Conservation (phyloP, 2,888 invertebrate genomes). For the Amphipoea oculea region DNA sequence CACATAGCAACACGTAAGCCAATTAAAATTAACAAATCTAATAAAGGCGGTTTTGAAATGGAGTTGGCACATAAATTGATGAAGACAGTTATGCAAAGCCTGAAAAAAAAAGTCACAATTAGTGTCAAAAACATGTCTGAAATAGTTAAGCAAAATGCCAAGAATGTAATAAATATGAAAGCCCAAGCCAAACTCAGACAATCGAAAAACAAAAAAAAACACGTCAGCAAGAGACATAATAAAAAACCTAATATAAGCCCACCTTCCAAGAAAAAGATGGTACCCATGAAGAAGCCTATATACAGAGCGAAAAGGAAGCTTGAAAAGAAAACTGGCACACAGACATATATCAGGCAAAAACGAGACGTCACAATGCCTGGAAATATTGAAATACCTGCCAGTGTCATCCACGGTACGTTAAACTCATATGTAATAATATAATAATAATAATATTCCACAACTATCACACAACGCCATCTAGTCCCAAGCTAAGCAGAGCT, state of each 20-base stretch:
- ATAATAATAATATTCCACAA: no score
- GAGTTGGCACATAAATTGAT: conserved; percentile 70
- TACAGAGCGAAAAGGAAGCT: conserved; percentile 14
- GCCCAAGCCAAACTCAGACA: conserved; percentile 10
- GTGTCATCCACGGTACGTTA: conserved; percentile 25
- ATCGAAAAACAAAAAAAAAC: conserved; percentile 28
- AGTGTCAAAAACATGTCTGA: conserved; percentile 58
- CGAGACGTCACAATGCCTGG: conserved; percentile 10
- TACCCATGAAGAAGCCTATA: conserved; percentile 24
- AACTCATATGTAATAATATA: not conserved
- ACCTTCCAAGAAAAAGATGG: not conserved
- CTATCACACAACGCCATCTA: no score
- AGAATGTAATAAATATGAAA: conserved; percentile 7
- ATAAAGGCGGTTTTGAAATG: conserved; percentile 34
- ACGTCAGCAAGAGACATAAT: conserved; percentile 44
- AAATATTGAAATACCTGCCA: not conserved
- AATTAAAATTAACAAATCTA: conserved; percentile 44
- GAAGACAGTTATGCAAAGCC: conserved; percentile 38
- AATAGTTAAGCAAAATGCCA: not conserved
- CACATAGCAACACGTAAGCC: conserved; percentile 60
- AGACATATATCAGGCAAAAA: conserved; percentile 28
- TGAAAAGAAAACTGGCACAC: not conserved
- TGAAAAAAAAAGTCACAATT: conserved; percentile 16
- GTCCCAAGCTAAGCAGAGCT: no score
- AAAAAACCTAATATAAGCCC: conserved; percentile 23